These are phyloP conservation scores for Caretta caretta DNA, from an alignment of 2,113 vertebrate species.

Conservation along the genomic window DNA sequence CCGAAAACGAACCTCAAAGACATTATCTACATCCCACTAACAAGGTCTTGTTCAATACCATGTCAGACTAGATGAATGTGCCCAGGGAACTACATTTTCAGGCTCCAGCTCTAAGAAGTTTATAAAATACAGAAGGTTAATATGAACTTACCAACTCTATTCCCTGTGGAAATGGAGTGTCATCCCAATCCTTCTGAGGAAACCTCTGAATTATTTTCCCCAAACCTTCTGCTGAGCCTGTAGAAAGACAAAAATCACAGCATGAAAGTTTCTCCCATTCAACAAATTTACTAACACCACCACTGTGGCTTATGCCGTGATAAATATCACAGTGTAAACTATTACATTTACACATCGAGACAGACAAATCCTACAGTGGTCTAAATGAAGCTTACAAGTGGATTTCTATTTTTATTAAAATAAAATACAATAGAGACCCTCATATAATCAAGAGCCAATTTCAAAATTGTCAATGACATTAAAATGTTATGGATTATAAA, in stretches of 20 bases:
- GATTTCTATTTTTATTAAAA: background rate
- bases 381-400: background rate
- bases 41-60: background rate
- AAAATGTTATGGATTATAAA: background rate
- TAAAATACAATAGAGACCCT: background rate
- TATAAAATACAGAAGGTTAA: background rate
- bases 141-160: constrained; percentile 94
- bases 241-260: constrained; percentile 50
- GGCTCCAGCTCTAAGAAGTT: rapidly evolving
- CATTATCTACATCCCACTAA: background rate
- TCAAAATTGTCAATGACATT: background rate
- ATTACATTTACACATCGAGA: background rate
- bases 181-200: constrained; percentile 96
- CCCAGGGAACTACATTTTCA: background rate
- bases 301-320: background rate
- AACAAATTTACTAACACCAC: constrained; percentile 1
- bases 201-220: constrained; percentile 98
- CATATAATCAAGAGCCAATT: background rate
- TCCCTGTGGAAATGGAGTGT: constrained; percentile 96
- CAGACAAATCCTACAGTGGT: background rate
- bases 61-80: background rate
- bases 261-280: constrained; percentile 16
- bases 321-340: background rate
- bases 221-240: constrained; percentile 92
- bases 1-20: background rate